Percentiles rank a stretch among this genome's conserved stretches.
phyloP scores from a whole-genome alignment of 2,888 invertebrate genomes.

The Tuta absoluta region DNA sequence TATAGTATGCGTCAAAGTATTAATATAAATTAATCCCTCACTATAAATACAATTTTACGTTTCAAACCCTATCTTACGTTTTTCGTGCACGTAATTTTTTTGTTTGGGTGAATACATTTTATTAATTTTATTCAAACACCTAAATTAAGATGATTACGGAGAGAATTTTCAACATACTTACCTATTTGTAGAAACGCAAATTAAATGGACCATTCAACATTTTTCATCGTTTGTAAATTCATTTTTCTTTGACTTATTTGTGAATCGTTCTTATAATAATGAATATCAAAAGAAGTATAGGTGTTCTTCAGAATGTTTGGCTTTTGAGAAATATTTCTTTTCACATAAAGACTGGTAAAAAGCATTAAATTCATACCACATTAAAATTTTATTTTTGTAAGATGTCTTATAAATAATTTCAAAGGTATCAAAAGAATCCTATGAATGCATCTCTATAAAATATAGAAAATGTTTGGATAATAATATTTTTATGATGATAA shows the following conservation, averaged over 20 bases:
- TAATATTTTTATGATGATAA: too few species aligned
- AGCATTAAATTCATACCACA: not conserved
- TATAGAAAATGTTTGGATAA: too few species aligned
- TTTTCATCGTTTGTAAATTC: not conserved
- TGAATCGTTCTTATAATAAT: not conserved
- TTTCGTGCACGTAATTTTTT: too few species aligned
- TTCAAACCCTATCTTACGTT: too few species aligned
- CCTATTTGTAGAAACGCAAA: not conserved
- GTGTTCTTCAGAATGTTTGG: not conserved
- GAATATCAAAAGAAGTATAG: slow-evolving; percentile 2
- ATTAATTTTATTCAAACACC: too few species aligned
- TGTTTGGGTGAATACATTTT: too few species aligned
- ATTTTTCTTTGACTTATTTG: slow-evolving; percentile 2
- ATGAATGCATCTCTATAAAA: not conserved
- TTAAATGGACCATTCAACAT: not conserved
- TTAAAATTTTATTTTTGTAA: not conserved
- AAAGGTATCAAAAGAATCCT: not conserved
- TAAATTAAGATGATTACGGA: too few species aligned
- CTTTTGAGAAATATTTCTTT: not conserved
- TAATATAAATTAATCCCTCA: too few species aligned
- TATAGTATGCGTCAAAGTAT: too few species aligned
- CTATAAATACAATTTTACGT: too few species aligned
- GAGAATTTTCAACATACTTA: not conserved
- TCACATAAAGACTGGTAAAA: not conserved
- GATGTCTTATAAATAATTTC: not conserved